Base-by-base conservation (phyloP, 1,140 invertebrate species). In the Thaumetopoea pityocampa region DNA sequence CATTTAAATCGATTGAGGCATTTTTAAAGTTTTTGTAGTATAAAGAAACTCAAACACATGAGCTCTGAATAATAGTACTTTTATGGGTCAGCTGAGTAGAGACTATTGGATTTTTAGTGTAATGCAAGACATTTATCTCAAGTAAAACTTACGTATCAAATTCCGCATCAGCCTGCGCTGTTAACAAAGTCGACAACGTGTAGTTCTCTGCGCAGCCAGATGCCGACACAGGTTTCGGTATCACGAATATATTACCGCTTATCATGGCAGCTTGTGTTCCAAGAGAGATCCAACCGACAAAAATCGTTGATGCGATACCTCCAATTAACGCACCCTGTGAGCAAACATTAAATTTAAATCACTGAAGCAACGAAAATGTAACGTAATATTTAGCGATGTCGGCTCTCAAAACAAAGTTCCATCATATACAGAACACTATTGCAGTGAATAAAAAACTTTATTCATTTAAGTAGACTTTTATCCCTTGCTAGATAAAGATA, bases 281-380 rank as follows among this genome's bases (percentile, higher is more conserved):
- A n/a, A 96, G 85, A 0, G 93, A 95, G 15, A 96, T 92, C 93
- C 93, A 96, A 2, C 92, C 90, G 11, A 94, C 90, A 3, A 95
- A 83, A 2, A 87, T 63, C 0, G 95, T 85, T 26, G 93, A 90
- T 4, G 85, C 66, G 0, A 94, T 20, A 0, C 92, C 90, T 3
- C 94, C 95, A n/a, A 83, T 85, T 46, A 93, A 78, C 0, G 94
- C 94, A 14, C 95, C 94, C 93, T 96, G 46, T 22, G 23, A 55
- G 29, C 15, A 8, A 11, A 20, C n/a, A n/a, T n/a, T n/a, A n/a
- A n/a, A n/a, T n/a, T n/a, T 14, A 30, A 30, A 30, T 20, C 5
- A 6, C 1, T n/a, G n/a, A n/a, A 23, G 23, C 20, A 35, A 23
- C 6, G 23, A 12, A 12, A 16, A 3, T 35, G 4, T 14, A 7